Evolutionary conservation across 2,888 invertebrate genomes (phyloP).

Genomic region (Deilephila elpenor): DNA sequence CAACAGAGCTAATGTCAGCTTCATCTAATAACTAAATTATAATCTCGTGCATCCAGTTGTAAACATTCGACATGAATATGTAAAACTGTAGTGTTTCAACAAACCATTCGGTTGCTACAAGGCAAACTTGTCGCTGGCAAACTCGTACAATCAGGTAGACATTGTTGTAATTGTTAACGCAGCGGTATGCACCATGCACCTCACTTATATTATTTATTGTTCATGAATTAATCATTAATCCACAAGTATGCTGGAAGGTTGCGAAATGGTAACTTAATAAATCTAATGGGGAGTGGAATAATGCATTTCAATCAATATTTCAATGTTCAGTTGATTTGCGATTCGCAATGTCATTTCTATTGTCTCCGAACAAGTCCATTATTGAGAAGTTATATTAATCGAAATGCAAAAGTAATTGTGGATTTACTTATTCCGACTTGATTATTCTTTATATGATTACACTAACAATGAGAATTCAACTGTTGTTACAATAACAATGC

Average conservation of each 20-base stretch:
- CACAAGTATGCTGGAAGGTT: constrained; percentile 32
- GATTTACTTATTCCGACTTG: neutral
- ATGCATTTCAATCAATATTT: constrained; percentile 22
- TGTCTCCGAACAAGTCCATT: constrained; percentile 36
- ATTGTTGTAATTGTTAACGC: constrained; percentile 41
- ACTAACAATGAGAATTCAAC: neutral
- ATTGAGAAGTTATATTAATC: constrained; percentile 5
- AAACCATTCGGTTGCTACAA: constrained; percentile 58
- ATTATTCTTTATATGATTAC: neutral
- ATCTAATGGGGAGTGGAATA: neutral
- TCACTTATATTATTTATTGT: constrained; percentile 42
- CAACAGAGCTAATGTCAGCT: constrained; percentile 37
- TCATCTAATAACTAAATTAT: constrained; percentile 36
- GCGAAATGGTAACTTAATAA: constrained; percentile 16
- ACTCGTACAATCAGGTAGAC: constrained; percentile 51
- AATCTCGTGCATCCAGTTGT: constrained; percentile 35
- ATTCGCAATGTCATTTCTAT: constrained; percentile 56
- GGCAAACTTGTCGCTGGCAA: constrained; percentile 57
- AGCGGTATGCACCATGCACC: constrained; percentile 29
- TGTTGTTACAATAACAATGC: neutral
- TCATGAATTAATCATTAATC: constrained; percentile 43
- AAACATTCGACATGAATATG: constrained; percentile 42
- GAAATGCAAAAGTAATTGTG: neutral
- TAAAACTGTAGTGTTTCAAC: constrained; percentile 50
- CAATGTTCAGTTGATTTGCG: constrained; percentile 4